phyloP scores from a whole-genome alignment of 2,888 invertebrate genomes.

The Sinopyrophorus schimmeli region DNA sequence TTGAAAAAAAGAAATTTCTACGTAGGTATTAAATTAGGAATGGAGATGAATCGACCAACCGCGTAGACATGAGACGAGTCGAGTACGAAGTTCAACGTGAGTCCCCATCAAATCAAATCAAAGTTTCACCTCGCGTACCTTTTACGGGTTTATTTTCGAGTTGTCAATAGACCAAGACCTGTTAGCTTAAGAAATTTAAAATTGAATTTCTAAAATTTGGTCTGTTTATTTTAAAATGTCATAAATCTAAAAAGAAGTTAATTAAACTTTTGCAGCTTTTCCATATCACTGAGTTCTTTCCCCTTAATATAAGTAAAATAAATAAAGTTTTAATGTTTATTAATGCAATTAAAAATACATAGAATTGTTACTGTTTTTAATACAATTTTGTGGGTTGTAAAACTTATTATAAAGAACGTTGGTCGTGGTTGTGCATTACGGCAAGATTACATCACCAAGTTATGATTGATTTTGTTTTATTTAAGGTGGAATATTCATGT shows the following conservation, averaged over 20 bases:
- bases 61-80: constrained; percentile 27
- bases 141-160: constrained; percentile 23
- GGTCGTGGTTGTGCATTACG: constrained; percentile 24
- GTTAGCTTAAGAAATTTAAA: constrained; percentile 9
- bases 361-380: neutral
- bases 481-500: constrained; percentile 44
- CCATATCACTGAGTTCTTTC: too few species aligned
- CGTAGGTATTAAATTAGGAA: constrained; percentile 28
- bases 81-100: constrained; percentile 26
- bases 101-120: constrained; percentile 31
- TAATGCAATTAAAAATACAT: neutral
- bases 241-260: too few species aligned
- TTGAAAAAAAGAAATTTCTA: constrained; percentile 15
- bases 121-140: constrained; percentile 30
- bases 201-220: too few species aligned
- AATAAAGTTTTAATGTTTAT: too few species aligned
- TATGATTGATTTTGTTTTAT: constrained; percentile 44
- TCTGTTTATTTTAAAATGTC: too few species aligned
- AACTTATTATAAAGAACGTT: constrained; percentile 10
- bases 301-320: too few species aligned
- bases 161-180: constrained; percentile 17
- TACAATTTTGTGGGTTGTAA: neutral
- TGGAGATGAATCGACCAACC: constrained; percentile 30
- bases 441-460: constrained; percentile 42
- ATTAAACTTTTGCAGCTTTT: too few species aligned